Conservation (phyloP, 2,888 invertebrate genomes). For the Eilema griseolum region DNA sequence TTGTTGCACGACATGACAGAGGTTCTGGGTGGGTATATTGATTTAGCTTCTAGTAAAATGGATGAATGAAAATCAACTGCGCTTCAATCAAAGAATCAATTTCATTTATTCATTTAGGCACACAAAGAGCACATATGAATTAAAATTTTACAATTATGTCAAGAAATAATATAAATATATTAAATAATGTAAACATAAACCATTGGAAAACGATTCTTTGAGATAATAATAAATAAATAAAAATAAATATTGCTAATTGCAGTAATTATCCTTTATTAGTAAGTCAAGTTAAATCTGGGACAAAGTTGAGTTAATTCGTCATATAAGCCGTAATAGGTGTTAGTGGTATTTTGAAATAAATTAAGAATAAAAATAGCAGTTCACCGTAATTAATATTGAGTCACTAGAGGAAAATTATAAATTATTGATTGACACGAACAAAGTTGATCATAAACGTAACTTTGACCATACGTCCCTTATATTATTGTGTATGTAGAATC, state of each 20-base stretch:
- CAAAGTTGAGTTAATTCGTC: conserved; percentile 37
- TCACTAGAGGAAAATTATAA: conserved; percentile 49
- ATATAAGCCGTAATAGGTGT: conserved; percentile 31
- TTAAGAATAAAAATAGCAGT: conserved; percentile 33
- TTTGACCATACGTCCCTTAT: conserved; percentile 22
- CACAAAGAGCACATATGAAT: no score
- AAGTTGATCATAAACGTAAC: conserved; percentile 26
- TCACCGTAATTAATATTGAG: conserved; percentile 46
- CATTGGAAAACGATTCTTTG: no score
- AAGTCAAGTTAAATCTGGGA: conserved; percentile 27
- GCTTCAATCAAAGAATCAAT: no score
- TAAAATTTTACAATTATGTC: no score
- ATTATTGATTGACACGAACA: conserved; percentile 28
- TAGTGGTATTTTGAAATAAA: conserved; percentile 29
- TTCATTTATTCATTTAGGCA: no score
- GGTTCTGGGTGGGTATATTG: neutral
- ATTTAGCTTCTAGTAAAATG: neutral
- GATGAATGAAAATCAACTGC: neutral
- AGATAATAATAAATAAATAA: no score
- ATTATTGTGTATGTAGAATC: no score
- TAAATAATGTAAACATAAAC: no score
- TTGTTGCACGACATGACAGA: neutral
- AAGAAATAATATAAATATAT: no score
- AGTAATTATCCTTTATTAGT: conserved; percentile 33
- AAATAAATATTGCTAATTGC: neutral